Evolutionary conservation across 1,140 invertebrate species (phyloP).

Genomic region (Aphis craccivora): DNA sequence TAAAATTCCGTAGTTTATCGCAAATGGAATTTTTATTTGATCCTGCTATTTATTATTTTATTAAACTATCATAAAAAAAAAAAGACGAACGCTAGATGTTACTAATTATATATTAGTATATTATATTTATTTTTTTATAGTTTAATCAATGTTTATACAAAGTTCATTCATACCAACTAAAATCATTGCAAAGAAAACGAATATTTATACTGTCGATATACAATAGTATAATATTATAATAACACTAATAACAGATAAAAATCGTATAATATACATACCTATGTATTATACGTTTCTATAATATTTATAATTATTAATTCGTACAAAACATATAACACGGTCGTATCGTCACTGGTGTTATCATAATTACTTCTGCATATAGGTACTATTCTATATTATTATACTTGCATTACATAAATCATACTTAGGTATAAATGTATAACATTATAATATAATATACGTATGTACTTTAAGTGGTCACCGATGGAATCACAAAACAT

Average conservation of each 20-base stretch:
- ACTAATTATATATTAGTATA: background rate
- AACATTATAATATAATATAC: background rate
- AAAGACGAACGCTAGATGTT: background rate
- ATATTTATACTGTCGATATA: background rate
- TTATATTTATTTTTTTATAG: too few species aligned
- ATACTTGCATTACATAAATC: background rate
- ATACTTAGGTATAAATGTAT: background rate
- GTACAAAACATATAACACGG: background rate
- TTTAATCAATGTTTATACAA: background rate
- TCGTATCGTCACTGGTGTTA: background rate
- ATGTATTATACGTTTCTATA: background rate
- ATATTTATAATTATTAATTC: background rate
- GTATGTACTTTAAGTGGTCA: background rate
- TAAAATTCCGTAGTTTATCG: background rate
- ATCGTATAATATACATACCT: background rate
- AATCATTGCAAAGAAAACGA: background rate
- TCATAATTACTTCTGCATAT: background rate
- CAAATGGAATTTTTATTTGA: background rate
- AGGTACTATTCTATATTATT: background rate
- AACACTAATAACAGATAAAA: background rate
- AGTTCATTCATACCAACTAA: background rate
- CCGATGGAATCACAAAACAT: background rate
- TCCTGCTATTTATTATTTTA: background rate
- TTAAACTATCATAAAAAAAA: background rate
- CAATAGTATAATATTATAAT: background rate